Evolutionary conservation across 2,888 invertebrate genomes (phyloP).

Genomic region (Eumerus sabulonum): DNA sequence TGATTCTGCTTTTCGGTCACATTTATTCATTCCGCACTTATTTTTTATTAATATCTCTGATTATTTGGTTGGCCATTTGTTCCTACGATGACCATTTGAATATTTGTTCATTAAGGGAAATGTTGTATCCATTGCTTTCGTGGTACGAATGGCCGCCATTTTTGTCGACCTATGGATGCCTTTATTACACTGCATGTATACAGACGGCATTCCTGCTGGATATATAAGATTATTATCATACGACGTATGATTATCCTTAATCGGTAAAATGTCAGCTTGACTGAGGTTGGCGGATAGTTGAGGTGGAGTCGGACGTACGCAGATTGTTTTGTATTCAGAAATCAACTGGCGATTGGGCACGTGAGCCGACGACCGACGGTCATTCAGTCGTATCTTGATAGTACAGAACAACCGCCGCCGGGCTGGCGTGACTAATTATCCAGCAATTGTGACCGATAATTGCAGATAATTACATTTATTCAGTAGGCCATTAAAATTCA

Average conservation of each 20-base stretch:
- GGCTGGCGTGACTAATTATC: conserved; percentile 62
- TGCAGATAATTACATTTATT: conserved; percentile 65
- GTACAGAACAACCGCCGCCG: background rate
- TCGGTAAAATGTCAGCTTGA: conserved; percentile 49
- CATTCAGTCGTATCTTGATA: too few species aligned
- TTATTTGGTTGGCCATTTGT: conserved; percentile 8
- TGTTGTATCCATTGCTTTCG: too few species aligned
- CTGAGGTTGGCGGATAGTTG: conserved; percentile 44
- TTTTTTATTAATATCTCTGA: conserved; percentile 14
- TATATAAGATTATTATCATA: conserved; percentile 23
- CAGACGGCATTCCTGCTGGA: background rate
- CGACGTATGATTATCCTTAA: conserved; percentile 42
- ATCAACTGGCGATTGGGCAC: conserved; percentile 4
- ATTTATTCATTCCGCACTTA: conserved; percentile 17
- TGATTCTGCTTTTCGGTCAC: too few species aligned
- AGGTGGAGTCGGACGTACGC: background rate
- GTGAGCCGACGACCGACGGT: background rate
- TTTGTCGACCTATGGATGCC: background rate
- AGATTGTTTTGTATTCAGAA: conserved; percentile 35
- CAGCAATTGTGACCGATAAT: conserved; percentile 63
- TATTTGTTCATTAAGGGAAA: conserved; percentile 28
- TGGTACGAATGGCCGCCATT: background rate
- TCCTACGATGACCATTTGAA: conserved; percentile 2
- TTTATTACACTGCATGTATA: conserved; percentile 13
- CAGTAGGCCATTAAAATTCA: conserved; percentile 65